A percentile compares a stretch with the other conserved stretches of the same genome.
Evolutionary conservation across 2,888 invertebrate genomes (phyloP).

Genomic region (Eledone cirrhosa): DNA sequence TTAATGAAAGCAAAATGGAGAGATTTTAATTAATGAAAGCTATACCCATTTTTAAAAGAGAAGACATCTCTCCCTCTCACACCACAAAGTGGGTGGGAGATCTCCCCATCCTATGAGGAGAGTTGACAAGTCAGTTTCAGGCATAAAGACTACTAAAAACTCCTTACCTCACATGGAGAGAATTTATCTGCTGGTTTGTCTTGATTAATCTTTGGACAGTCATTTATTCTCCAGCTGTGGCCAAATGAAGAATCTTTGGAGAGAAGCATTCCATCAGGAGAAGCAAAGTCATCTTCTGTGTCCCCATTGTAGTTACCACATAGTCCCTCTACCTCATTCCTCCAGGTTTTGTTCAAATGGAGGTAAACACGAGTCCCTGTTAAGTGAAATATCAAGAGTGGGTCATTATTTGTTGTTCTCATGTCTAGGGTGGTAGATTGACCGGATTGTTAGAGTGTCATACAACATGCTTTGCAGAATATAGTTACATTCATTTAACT

Average conservation of each 20-base stretch:
- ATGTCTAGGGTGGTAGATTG: no score
- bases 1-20: no score
- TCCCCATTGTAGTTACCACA: constrained; percentile 23
- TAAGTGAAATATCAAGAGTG: neutral
- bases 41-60: no score
- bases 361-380: constrained; percentile 5
- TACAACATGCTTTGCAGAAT: no score
- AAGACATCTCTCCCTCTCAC: no score
- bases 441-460: no score
- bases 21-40: no score
- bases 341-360: constrained; percentile 17
- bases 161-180: constrained; percentile 17
- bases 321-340: neutral
- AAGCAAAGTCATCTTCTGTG: constrained; percentile 5
- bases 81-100: no score
- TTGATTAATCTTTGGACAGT: neutral
- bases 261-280: neutral
- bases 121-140: no score
- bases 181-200: constrained; percentile 10
- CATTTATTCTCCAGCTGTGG: constrained; percentile 8
- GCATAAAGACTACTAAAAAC: neutral
- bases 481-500: no score
- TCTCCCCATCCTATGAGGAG: no score
- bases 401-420: no score
- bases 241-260: constrained; percentile 4